phyloP scores from a whole-genome alignment of 2,113 vertebrate species.

The Hemiprocne comata region DNA sequence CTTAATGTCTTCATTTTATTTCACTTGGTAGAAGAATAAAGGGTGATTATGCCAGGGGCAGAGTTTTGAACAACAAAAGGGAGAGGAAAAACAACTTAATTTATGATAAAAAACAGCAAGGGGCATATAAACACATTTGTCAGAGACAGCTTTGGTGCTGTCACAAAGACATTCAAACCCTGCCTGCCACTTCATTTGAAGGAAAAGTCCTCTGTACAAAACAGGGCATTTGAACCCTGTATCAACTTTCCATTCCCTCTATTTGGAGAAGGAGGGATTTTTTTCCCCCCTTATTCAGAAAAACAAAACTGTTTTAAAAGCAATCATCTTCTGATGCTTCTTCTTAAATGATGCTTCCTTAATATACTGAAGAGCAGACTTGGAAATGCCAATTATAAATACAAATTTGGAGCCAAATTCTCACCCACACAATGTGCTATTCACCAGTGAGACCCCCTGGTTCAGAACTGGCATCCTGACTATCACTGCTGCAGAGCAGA shows the following conservation, averaged over 20 bases:
- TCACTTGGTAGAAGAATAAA: slow-evolving; percentile 44
- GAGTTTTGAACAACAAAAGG: slow-evolving; percentile 40
- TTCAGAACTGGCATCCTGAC: background rate
- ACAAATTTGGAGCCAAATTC: background rate
- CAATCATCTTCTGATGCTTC: background rate
- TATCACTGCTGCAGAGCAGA: background rate
- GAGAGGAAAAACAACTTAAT: slow-evolving; percentile 46
- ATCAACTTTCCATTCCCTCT: background rate
- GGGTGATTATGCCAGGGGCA: slow-evolving; percentile 27
- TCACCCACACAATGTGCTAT: rapidly evolving
- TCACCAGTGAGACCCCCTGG: background rate
- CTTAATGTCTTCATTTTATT: background rate
- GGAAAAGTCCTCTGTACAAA: background rate
- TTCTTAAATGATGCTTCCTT: background rate
- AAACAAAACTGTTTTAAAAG: background rate
- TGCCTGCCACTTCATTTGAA: background rate
- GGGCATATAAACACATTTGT: slow-evolving; percentile 48
- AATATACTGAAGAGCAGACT: background rate
- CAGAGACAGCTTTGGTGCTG: slow-evolving; percentile 7
- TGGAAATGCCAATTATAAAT: background rate
- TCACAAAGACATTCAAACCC: background rate
- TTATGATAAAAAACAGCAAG: slow-evolving; percentile 51
- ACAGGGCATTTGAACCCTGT: background rate
- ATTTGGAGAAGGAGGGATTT: background rate
- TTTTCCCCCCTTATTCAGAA: background rate